Base-by-base conservation (phyloP, 2,113 vertebrate species). In the Cygnus atratus region DNA sequence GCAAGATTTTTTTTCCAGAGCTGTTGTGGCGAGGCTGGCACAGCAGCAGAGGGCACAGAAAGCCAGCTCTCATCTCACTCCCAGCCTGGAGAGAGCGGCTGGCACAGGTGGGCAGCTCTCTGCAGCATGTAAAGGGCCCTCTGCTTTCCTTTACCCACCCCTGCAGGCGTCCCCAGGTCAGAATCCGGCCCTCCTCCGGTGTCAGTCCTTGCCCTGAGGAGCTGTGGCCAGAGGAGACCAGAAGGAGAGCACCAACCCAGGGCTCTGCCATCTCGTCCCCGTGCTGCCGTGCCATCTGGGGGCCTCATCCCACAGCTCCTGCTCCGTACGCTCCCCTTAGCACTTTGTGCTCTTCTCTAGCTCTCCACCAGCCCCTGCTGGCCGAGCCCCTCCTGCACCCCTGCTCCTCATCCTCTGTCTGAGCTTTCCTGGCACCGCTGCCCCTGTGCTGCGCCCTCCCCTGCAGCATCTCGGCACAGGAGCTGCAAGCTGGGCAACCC, bases 291-390 rank as follows among this genome's bases (percentile, higher is more conserved):
- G 62, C 58, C 87, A 87, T 68, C 94, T 82, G 87, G 31, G 62
- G 81, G 52, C 35, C 65, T 83, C 28, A 59, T 80, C 83, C 55
- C 39, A 31, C 75, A 10, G 72, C 29, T 82, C 66, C 72, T 77
- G 62, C 63, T 81, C 84, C 57, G 68, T 84, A 26, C 65, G 54
- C 55, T 83, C 84, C 77, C 20, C 7, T 52, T 72, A 54, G 58
- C 58, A 83, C 65, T 94, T 88, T 76, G 59, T 79, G 75, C 25
- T 68, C 54, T 35, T 75, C 62, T 75, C 71, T 61, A 89, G 89
- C 77, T 89, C 52, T 87, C 72, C 88, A 66, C 37, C 73, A 90
- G 74, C 66, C 65, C 43, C 66, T 88, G 79, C 63, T 95, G 71
- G 73, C 44, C 48, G 28, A 73, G 62, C 65, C 44, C 48, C 68